Percentiles rank a stretch among this genome's conserved stretches.
These are phyloP conservation scores for Caenorhabditis sinica DNA, from an alignment of 2,888 invertebrate genomes.

Conservation along the genomic window DNA sequence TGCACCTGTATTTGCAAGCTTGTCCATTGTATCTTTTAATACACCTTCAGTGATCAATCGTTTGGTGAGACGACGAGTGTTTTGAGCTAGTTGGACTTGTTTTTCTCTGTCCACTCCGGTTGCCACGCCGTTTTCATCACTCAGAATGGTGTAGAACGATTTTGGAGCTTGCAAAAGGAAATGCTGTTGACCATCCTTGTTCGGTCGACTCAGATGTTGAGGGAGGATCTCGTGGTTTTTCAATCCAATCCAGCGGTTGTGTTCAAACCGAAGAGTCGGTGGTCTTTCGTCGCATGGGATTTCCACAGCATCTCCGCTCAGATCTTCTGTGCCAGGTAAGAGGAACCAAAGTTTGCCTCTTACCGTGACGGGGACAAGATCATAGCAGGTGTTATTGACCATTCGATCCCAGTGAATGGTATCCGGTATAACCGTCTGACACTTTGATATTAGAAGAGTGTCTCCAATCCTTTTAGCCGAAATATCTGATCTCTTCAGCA, in stretches of 20 bases:
- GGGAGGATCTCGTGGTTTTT: neutral
- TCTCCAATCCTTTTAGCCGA: conserved; percentile 1
- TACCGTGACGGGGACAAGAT: neutral
- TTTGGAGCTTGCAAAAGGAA: neutral
- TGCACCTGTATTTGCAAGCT: neutral
- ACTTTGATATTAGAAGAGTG: neutral
- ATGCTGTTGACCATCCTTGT: neutral
- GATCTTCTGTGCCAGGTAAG: neutral
- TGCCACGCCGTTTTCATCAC: neutral
- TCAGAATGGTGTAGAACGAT: neutral
- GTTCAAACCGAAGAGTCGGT: neutral
- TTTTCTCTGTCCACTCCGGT: neutral
- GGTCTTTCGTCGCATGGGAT: neutral
- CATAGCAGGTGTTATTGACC: neutral
- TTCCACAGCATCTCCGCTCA: neutral
- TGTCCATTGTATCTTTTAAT: neutral
- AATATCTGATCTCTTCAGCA: neutral
- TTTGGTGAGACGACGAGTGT: neutral
- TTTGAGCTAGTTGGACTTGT: neutral
- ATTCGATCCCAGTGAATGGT: neutral
- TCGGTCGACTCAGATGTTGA: neutral
- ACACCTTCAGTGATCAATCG: neutral
- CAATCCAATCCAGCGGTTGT: neutral
- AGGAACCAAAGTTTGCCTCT: neutral
- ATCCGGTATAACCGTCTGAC: neutral